These are phyloP conservation scores for Sitta carolinensis DNA, from an alignment of 2,797 vertebrate genomes.

Conservation along the genomic window DNA sequence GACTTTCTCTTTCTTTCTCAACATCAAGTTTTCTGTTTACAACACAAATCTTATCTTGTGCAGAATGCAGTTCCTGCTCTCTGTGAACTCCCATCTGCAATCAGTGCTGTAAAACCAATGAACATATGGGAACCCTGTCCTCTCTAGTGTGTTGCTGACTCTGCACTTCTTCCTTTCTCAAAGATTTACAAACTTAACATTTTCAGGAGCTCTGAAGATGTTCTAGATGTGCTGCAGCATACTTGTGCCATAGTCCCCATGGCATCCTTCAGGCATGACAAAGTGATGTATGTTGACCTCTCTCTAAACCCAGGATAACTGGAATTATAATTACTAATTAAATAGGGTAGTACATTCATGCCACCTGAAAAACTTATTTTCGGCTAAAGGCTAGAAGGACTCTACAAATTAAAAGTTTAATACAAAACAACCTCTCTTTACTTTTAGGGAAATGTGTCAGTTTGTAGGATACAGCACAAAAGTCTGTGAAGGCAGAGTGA, in stretches of 20 bases:
- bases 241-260: not conserved
- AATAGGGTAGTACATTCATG: not conserved
- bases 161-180: not conserved
- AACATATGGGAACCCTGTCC: not conserved
- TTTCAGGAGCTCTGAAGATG: not conserved
- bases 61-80: not conserved
- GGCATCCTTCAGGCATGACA: not conserved
- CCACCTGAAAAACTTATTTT: not conserved
- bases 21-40: not conserved
- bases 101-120: not conserved
- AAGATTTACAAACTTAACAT: rapidly evolving
- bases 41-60: not conserved
- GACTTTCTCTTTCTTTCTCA: conserved; percentile 1
- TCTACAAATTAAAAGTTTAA: not conserved
- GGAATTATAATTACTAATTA: not conserved
- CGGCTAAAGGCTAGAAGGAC: not conserved
- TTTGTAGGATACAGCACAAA: not conserved
- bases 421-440: not conserved
- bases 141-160: not conserved
- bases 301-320: not conserved
- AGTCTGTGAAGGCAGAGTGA: not conserved
- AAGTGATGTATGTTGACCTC: not conserved
- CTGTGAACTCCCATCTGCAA: not conserved
- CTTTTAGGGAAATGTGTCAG: not conserved
- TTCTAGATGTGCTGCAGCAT: not conserved